phyloP scores from a whole-genome alignment of 2,888 invertebrate genomes.

The Linnaemya vulpina region DNA sequence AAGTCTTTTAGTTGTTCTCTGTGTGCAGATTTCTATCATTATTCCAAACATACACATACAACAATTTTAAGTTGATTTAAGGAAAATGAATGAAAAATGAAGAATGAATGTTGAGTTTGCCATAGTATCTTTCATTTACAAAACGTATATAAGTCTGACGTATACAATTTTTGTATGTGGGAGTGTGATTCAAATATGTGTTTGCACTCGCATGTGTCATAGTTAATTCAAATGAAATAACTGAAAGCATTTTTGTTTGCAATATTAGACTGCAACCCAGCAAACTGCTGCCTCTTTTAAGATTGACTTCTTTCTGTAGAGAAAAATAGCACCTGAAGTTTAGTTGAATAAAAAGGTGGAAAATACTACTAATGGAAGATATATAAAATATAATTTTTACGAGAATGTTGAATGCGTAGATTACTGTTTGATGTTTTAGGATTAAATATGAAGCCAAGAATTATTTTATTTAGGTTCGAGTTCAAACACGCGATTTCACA shows the following conservation, averaged over 20 bases:
- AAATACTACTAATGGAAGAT: no score
- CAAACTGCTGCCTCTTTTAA: not conserved
- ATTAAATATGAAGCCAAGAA: no score
- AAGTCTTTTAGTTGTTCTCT: slow-evolving; percentile 10
- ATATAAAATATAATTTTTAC: no score
- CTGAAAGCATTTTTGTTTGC: slow-evolving; percentile 3
- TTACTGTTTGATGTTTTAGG: no score
- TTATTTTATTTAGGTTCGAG: no score
- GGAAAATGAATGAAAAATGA: slow-evolving; percentile 32
- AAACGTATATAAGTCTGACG: not conserved
- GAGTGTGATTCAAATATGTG: slow-evolving; percentile 6
- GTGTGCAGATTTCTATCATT: slow-evolving; percentile 18
- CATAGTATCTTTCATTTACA: not conserved
- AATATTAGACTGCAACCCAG: not conserved
- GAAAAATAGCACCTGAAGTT: not conserved
- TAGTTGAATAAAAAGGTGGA: no score
- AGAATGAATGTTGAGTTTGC: not conserved
- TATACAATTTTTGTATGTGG: not conserved
- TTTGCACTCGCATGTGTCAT: slow-evolving; percentile 7
- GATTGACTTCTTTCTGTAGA: not conserved
- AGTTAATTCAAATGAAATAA: slow-evolving; percentile 27
- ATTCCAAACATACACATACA: not conserved
- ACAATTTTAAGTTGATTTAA: slow-evolving; percentile 53
- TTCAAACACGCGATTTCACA: no score
- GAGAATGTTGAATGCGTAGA: no score